Evolutionary conservation across 1,140 invertebrate species (phyloP), one percentile per base, ranked within the genome.

Genomic region (Plodia interpunctella): DNA sequence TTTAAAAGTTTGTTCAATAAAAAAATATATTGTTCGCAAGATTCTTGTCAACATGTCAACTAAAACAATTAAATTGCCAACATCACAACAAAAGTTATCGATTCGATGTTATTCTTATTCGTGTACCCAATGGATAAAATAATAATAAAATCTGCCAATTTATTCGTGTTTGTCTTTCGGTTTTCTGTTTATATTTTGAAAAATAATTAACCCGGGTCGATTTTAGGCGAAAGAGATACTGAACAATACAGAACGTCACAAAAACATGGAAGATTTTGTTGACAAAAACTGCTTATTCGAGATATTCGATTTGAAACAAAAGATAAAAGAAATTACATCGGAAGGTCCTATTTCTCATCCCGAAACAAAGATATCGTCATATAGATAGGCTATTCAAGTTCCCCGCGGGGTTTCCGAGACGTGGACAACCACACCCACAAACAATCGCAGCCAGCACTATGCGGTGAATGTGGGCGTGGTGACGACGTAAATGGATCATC

Each of bases 391-490:
- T 44, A 6, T 44, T 17, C 38, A 17, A 17, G 5, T 15, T 44
- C 13, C 38, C 38, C n/a, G 38, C 38, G 38, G 38, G 38, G 38
- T 44, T 44, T 10, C 5, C 5, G 13, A 4, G 13, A 10, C 38
- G 4, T 44, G 38, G 38, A 17, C 38, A 44, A 44, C n/a, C 38
- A 17, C 38, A 44, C 38, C 38, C 38, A 44, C 38, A 44, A 44
- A 44, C 38, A 44, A 17, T 15, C 13, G n/a, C 10, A 44, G 38
- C 38, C 38, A 15, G 38, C 38, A n/a, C 38, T 44, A 17, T 44
- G 38, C 38, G 38, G 38, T 44, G 38, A 44, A 44, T 44, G 38
- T 44, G 38, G 38, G 38, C n/a, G n/a, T 44, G 38, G 13, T 44
- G 38, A 10, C 38, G 38, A 44, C 38, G 10, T 44, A 44, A 44